Percentiles rank a stretch among this genome's conserved stretches.
Evolutionary conservation across 2,888 invertebrate species (phyloP).

Genomic region (Drosophila cognata): DNA sequence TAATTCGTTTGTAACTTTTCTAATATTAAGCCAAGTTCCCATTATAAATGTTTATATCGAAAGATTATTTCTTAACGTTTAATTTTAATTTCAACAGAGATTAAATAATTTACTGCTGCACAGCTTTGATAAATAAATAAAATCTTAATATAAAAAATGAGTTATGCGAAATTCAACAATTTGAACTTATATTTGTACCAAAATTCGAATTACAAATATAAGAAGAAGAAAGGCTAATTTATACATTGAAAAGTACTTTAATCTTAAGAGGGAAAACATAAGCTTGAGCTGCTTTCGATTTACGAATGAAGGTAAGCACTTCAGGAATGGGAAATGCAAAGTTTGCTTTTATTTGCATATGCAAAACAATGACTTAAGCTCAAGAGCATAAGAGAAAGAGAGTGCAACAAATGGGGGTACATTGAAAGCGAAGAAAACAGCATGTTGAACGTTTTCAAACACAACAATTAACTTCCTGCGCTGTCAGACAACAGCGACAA

Average conservation of each 20-base stretch:
- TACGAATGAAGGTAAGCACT: constrained; percentile 2
- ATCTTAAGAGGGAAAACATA: neutral
- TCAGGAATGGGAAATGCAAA: constrained; percentile 33
- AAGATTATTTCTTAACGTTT: neutral
- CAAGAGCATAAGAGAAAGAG: neutral
- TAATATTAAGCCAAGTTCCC: neutral
- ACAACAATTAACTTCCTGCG: constrained; percentile 69
- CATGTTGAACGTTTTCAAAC: constrained; percentile 49
- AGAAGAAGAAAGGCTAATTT: neutral
- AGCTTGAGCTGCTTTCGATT: neutral
- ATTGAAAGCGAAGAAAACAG: constrained; percentile 36
- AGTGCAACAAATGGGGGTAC: constrained; percentile 38
- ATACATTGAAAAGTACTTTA: neutral
- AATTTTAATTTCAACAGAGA: neutral
- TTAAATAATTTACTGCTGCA: neutral
- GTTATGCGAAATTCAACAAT: neutral
- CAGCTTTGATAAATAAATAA: neutral
- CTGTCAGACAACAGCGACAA: constrained; percentile 33
- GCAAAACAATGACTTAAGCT: constrained; percentile 27
- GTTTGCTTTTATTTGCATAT: constrained; percentile 32
- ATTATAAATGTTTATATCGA: neutral
- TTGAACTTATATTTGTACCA: neutral
- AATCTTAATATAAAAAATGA: neutral
- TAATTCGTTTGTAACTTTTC: neutral
- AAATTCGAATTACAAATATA: neutral